Evolutionary conservation across 2,113 vertebrate genomes (phyloP).

Genomic region (Lanius ludovicianus): DNA sequence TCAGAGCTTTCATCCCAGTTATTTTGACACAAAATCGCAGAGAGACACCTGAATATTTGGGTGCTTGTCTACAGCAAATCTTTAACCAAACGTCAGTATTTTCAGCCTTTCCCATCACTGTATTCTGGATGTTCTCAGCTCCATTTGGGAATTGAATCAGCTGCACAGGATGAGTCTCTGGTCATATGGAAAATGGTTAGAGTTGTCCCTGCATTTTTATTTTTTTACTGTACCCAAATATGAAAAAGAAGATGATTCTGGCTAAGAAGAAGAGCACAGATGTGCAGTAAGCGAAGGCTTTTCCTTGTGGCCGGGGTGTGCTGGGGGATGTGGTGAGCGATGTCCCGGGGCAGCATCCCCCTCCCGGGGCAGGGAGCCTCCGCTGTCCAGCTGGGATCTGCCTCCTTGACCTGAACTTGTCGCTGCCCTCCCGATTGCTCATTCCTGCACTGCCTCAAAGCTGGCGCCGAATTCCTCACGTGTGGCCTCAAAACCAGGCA

Average conservation of each 20-base stretch:
- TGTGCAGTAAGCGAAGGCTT: background rate
- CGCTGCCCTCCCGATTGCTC: constrained; percentile 34
- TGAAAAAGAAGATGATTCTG: background rate
- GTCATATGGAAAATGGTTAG: background rate
- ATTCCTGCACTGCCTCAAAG: constrained; percentile 24
- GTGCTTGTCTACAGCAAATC: background rate
- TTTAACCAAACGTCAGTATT: background rate
- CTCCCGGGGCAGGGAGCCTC: constrained; percentile 19
- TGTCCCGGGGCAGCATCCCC: background rate
- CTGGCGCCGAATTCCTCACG: constrained; percentile 55
- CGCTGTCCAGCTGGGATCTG: constrained; percentile 73
- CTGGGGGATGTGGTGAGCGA: background rate
- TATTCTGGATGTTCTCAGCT: background rate
- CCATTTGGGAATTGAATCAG: background rate
- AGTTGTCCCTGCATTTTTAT: background rate
- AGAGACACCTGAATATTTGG: background rate
- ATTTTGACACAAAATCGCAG: background rate
- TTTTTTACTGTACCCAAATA: background rate
- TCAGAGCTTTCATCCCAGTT: background rate
- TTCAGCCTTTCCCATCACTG: background rate
- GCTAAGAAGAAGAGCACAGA: background rate
- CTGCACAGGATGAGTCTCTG: background rate
- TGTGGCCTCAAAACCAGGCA: constrained; percentile 72
- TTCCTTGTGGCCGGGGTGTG: background rate
- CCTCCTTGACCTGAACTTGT: constrained; percentile 61